A percentile compares a stretch with the other conserved stretches of the same genome.
These are phyloP conservation scores for Netelia fuscicornis DNA, from an alignment of 2,888 invertebrate genomes.

Conservation along the genomic window DNA sequence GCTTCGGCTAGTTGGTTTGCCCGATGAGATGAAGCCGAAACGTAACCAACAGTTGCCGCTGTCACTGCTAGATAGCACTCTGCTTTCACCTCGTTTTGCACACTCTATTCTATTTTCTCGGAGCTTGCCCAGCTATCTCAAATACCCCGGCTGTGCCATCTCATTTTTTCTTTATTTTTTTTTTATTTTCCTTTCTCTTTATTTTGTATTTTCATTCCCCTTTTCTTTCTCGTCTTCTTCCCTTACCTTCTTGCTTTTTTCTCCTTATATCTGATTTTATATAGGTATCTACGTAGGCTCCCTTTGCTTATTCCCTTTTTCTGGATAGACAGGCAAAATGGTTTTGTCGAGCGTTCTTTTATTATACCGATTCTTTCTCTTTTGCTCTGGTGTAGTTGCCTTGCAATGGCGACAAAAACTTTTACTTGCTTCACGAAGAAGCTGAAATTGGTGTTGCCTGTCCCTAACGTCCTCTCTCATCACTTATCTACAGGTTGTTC, in stretches of 20 bases:
- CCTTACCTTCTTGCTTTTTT: conserved; percentile 42
- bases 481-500: conserved; percentile 27
- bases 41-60: conserved; percentile 25
- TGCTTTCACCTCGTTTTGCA: conserved; percentile 52
- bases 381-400: conserved; percentile 19
- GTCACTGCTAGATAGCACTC: conserved; percentile 56
- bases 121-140: conserved; percentile 47
- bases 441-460: conserved; percentile 14
- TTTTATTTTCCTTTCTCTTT: conserved; percentile 46
- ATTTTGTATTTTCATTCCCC: conserved; percentile 62
- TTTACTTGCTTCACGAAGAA: conserved; percentile 38
- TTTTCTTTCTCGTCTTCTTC: conserved; percentile 34
- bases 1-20: not conserved
- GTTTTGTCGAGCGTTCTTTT: conserved; percentile 50
- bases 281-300: conserved; percentile 43
- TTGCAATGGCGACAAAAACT: conserved; percentile 58
- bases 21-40: conserved; percentile 37
- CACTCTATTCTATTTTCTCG: conserved; percentile 58
- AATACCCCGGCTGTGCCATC: conserved; percentile 24
- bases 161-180: conserved; percentile 34
- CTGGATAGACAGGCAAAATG: conserved; percentile 37
- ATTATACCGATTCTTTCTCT: conserved; percentile 37
- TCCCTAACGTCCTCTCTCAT: conserved; percentile 3
- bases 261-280: conserved; percentile 48
- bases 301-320: conserved; percentile 45